phyloP scores from a whole-genome alignment of 2,113 vertebrate genomes.

The Diphyllodes magnificus region DNA sequence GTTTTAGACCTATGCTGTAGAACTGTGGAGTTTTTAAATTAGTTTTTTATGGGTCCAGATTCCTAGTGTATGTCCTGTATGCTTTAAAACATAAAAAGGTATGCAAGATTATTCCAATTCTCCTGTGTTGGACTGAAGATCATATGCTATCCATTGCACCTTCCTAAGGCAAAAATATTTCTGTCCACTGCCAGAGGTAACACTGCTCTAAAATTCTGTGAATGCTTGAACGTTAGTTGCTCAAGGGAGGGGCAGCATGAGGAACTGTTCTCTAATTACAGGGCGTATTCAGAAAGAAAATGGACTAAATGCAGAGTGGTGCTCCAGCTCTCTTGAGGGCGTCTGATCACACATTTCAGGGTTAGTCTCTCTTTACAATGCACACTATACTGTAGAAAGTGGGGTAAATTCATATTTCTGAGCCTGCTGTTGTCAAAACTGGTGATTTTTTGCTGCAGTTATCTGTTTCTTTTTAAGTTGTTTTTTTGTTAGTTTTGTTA shows the following conservation, averaged over 20 bases:
- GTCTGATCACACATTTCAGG: background rate
- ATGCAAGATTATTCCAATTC: background rate
- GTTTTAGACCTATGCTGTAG: background rate
- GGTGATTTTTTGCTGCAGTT: background rate
- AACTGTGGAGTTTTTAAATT: background rate
- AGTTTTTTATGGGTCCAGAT: background rate
- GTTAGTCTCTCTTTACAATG: background rate
- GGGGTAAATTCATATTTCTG: background rate
- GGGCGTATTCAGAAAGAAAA: constrained; percentile 59
- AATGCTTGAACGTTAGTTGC: constrained; percentile 30
- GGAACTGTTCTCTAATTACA: constrained; percentile 64
- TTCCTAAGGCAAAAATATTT: background rate
- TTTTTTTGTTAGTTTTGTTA: background rate
- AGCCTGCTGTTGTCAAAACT: background rate
- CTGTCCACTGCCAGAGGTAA: constrained; percentile 25
- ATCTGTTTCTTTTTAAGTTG: background rate
- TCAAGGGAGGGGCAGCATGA: constrained; percentile 61
- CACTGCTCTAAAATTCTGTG: constrained; percentile 52
- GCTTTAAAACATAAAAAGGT: background rate
- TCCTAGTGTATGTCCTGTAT: background rate
- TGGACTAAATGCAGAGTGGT: background rate
- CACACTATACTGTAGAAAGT: background rate
- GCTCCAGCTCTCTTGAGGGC: constrained; percentile 6
- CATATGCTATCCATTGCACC: background rate
- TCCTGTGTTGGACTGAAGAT: background rate